A percentile compares a stretch with the other conserved stretches of the same genome.
Evolutionary conservation across 2,888 invertebrate species (phyloP).

Genomic region (Volucella inanis): DNA sequence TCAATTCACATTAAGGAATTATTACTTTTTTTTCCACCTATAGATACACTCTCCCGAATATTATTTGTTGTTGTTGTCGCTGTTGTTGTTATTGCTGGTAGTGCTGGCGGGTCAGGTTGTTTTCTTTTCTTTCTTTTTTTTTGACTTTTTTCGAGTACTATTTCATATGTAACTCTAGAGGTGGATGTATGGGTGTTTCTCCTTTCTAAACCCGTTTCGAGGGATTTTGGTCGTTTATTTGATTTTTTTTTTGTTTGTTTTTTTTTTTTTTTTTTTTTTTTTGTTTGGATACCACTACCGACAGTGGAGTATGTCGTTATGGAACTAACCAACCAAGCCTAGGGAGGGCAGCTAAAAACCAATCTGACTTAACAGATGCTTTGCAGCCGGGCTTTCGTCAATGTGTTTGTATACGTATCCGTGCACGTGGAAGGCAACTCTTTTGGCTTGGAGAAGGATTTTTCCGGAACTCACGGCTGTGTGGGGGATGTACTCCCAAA

Average conservation of each 20-base stretch:
- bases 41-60: constrained; percentile 28
- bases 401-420: too few species aligned
- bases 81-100: constrained; percentile 3
- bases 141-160: constrained; percentile 37
- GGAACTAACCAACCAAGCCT: constrained; percentile 74
- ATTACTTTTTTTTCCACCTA: constrained; percentile 52
- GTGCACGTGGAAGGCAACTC: neutral
- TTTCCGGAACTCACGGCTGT: constrained; percentile 3
- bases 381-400: neutral
- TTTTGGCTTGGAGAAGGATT: constrained; percentile 61
- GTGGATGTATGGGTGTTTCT: constrained; percentile 40
- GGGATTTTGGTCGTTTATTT: constrained; percentile 23
- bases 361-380: constrained; percentile 57
- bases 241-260: constrained; percentile 19
- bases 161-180: constrained; percentile 9
- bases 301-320: constrained; percentile 56
- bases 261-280: constrained; percentile 32
- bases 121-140: constrained; percentile 31
- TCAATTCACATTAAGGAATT: constrained; percentile 75
- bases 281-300: constrained; percentile 49
- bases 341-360: constrained; percentile 70
- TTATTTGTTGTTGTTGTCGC: constrained; percentile 44
- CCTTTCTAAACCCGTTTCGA: constrained; percentile 68
- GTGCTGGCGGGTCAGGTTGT: neutral
- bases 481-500: constrained; percentile 63